These are phyloP conservation scores for Crotalus tigris DNA, from an alignment of 2,113 vertebrate species.

Conservation along the genomic window DNA sequence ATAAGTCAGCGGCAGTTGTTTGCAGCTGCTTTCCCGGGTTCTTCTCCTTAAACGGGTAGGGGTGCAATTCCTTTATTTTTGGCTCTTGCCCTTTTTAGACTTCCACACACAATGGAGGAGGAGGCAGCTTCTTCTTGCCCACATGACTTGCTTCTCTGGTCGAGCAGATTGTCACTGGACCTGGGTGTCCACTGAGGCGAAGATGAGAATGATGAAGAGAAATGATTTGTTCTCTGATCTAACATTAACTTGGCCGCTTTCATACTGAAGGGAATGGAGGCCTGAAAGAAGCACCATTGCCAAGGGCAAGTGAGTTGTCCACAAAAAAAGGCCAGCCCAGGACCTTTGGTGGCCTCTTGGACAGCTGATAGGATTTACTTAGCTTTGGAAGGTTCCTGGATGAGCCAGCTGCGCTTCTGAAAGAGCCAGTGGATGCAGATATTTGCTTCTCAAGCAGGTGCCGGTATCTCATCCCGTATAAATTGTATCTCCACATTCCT, in stretches of 20 bases:
- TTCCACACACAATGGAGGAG: neutral
- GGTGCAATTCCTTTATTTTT: neutral
- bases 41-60: neutral
- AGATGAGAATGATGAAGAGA: neutral
- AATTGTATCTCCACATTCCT: neutral
- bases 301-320: neutral
- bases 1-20: neutral
- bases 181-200: neutral
- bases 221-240: neutral
- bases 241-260: neutral
- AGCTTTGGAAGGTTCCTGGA: neutral
- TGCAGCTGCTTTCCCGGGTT: neutral
- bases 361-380: neutral
- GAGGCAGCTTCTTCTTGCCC: neutral
- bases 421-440: neutral
- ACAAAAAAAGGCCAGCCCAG: neutral
- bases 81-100: neutral
- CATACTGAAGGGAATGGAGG: neutral
- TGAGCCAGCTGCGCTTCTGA: neutral
- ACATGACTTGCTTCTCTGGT: neutral
- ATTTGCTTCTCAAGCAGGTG: neutral
- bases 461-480: neutral
- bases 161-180: neutral
- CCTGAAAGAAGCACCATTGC: neutral
- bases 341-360: neutral